Evolutionary conservation across 2,113 vertebrate species (phyloP).

Genomic region (Oreotrochilus melanogaster): DNA sequence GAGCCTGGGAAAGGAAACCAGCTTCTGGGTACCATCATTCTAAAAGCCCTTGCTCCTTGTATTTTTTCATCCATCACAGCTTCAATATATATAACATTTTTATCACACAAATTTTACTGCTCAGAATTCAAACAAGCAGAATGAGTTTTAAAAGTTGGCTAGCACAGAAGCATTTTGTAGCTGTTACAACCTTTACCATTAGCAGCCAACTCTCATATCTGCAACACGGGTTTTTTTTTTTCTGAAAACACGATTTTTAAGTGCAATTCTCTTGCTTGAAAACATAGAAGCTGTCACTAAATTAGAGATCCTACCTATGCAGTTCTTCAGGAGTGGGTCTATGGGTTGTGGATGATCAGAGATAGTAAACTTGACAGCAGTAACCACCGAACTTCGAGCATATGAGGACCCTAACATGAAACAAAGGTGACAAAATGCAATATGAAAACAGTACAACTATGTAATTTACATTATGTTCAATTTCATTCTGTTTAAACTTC

Average conservation of each 20-base stretch:
- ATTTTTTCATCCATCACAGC: neutral
- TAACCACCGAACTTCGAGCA: conserved; percentile 96
- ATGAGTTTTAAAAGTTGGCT: neutral
- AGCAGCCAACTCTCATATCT: neutral
- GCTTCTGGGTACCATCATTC: neutral
- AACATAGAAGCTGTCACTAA: neutral
- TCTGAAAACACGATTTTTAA: neutral
- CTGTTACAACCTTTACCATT: neutral
- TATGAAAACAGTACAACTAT: neutral
- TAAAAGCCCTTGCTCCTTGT: neutral
- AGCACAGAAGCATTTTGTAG: neutral
- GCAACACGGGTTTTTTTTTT: neutral
- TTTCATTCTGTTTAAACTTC: neutral
- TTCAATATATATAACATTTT: neutral
- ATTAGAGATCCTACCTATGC: conserved; percentile 86
- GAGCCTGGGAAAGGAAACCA: neutral
- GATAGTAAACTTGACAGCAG: conserved; percentile 98
- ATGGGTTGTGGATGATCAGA: conserved; percentile 98
- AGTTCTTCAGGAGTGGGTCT: conserved; percentile 96
- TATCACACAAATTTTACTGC: neutral
- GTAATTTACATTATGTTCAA: neutral
- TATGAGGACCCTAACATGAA: conserved; percentile 90
- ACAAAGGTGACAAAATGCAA: neutral
- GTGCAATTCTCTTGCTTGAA: neutral
- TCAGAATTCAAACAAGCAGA: neutral